Conservation (phyloP, 2,113 vertebrate genomes). For the Bambusicola thoracicus region DNA sequence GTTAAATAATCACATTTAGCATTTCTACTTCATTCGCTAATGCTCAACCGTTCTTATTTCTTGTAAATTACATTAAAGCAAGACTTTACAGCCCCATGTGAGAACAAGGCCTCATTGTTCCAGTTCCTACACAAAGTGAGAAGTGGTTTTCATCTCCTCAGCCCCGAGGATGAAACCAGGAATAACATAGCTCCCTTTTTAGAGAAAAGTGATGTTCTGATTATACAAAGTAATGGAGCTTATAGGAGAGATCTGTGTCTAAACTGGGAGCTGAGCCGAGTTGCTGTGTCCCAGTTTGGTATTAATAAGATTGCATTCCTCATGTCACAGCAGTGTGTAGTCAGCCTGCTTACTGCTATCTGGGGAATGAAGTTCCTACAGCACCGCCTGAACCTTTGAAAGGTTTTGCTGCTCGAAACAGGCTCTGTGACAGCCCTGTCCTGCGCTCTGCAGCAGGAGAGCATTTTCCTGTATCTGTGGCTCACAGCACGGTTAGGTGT, state of each 20-base stretch:
- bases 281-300: background rate
- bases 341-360: background rate
- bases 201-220: background rate
- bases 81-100: background rate
- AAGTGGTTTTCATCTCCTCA: background rate
- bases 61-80: background rate
- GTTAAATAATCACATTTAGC: slow-evolving; percentile 5
- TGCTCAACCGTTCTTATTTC: background rate
- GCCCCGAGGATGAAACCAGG: background rate
- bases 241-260: background rate
- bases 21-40: slow-evolving; percentile 15
- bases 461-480: background rate
- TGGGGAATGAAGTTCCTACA: background rate
- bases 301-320: background rate
- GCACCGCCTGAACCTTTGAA: background rate
- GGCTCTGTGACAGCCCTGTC: background rate
- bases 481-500: background rate
- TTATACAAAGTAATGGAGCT: background rate
- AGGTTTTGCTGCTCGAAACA: background rate
- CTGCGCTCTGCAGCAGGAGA: background rate
- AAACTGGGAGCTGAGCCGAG: background rate
- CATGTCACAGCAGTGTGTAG: background rate
- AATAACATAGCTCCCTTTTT: background rate
- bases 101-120: slow-evolving; percentile 26
- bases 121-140: background rate